Conservation (phyloP, 1,140 invertebrate species). For the Aphis craccivora region DNA sequence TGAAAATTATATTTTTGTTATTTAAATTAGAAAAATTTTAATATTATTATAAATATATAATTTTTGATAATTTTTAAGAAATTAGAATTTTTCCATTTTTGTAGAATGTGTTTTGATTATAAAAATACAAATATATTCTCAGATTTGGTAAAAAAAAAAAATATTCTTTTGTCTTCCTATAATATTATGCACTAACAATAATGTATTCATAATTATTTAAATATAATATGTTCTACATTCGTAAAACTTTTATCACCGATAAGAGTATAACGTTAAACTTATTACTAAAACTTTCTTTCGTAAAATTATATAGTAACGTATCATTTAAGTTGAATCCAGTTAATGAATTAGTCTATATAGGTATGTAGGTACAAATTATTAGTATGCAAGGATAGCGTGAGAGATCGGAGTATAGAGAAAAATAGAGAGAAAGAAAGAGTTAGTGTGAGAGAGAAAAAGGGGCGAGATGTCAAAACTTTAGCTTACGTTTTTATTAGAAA, state of each 20-base stretch:
- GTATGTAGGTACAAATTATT: neutral
- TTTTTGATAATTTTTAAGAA: neutral
- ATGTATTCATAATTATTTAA: neutral
- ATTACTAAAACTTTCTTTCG: neutral
- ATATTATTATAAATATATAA: neutral
- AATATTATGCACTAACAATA: neutral
- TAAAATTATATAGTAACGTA: neutral
- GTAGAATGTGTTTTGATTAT: no score
- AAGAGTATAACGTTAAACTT: neutral
- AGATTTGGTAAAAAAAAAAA: no score
- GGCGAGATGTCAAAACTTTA: neutral
- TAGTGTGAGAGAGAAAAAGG: neutral
- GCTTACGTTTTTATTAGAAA: constrained; percentile 34
- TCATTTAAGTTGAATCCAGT: neutral
- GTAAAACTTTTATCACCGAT: neutral
- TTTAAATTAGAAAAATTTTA: neutral
- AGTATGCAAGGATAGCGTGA: no score
- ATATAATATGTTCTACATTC: neutral
- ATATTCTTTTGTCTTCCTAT: no score
- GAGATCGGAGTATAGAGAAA: neutral
- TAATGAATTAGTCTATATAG: neutral
- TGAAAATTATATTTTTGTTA: neutral
- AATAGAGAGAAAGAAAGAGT: neutral
- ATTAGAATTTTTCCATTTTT: neutral
- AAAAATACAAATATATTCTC: no score